Evolutionary conservation across 2,888 invertebrate genomes (phyloP).

Genomic region (Pyrocoelia pectoralis): DNA sequence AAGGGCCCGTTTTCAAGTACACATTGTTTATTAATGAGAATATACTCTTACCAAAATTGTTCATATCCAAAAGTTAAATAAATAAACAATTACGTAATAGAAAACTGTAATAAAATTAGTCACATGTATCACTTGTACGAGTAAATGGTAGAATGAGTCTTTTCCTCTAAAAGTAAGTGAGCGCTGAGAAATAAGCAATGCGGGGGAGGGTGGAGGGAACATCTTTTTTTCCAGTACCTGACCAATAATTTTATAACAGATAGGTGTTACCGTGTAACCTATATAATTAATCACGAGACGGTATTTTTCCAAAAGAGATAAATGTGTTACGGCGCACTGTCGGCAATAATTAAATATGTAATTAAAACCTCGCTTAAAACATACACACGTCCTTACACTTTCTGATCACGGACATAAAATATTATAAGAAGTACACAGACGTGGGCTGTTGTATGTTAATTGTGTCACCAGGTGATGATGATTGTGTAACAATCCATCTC

Average conservation of each 20-base stretch:
- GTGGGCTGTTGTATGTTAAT: too few relatives aligned
- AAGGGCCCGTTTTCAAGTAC: too few relatives aligned
- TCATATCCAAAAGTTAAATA: slow-evolving; percentile 39
- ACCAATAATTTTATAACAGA: slow-evolving; percentile 5
- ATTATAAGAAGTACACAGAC: too few relatives aligned
- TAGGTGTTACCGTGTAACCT: slow-evolving; percentile 3
- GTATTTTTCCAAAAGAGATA: not conserved
- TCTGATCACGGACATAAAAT: not conserved
- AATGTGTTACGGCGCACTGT: not conserved
- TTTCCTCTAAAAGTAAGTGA: slow-evolving; percentile 16
- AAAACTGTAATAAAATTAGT: not conserved
- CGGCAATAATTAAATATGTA: not conserved
- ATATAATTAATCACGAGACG: not conserved
- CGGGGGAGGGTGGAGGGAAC: slow-evolving; percentile 23
- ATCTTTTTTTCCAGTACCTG: slow-evolving; percentile 14
- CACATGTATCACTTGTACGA: slow-evolving; percentile 17
- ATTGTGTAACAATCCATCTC: too few relatives aligned
- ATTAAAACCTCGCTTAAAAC: too few relatives aligned
- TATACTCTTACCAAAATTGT: slow-evolving; percentile 36
- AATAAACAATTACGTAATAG: slow-evolving; percentile 5
- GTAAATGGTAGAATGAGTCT: slow-evolving; percentile 29
- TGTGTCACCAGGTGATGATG: too few relatives aligned
- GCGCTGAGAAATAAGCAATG: slow-evolving; percentile 1
- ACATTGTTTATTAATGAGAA: slow-evolving; percentile 3
- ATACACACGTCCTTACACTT: not conserved